Conservation (phyloP, 2,113 vertebrate species). For the Motacilla alba region DNA sequence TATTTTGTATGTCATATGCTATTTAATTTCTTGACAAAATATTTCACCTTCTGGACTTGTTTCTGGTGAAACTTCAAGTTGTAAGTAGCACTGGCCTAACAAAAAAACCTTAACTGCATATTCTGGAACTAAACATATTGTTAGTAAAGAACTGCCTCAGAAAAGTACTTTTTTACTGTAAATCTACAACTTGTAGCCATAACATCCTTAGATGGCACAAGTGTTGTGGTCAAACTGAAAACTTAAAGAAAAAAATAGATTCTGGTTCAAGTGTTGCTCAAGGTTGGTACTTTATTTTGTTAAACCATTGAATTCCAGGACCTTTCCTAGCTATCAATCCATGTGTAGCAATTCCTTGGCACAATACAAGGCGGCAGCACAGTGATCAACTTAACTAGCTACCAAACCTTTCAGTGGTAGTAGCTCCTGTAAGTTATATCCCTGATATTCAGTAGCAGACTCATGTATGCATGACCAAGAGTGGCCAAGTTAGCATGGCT, state of each 20-base stretch:
- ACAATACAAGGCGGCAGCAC: background rate
- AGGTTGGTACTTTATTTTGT: background rate
- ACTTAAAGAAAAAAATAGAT: background rate
- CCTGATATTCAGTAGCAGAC: fast-evolving
- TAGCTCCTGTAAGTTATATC: background rate
- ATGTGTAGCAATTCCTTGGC: background rate
- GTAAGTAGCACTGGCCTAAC: background rate
- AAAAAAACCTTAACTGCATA: background rate
- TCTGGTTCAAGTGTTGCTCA: background rate
- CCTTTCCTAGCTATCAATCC: background rate
- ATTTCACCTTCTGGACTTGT: background rate
- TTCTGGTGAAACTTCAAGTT: background rate
- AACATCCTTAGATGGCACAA: background rate
- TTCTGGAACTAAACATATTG: background rate
- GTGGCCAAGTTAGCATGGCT: background rate
- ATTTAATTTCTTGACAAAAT: background rate
- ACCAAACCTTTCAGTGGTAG: background rate
- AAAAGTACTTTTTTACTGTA: background rate
- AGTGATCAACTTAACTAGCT: background rate
- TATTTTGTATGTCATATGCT: background rate
- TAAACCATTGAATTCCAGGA: background rate
- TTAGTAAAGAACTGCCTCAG: background rate
- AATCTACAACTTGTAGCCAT: background rate
- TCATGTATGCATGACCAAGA: background rate
- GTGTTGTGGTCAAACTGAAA: background rate